Evolutionary conservation across 2,888 invertebrate genomes (phyloP).

Genomic region (Drosophila siamana): DNA sequence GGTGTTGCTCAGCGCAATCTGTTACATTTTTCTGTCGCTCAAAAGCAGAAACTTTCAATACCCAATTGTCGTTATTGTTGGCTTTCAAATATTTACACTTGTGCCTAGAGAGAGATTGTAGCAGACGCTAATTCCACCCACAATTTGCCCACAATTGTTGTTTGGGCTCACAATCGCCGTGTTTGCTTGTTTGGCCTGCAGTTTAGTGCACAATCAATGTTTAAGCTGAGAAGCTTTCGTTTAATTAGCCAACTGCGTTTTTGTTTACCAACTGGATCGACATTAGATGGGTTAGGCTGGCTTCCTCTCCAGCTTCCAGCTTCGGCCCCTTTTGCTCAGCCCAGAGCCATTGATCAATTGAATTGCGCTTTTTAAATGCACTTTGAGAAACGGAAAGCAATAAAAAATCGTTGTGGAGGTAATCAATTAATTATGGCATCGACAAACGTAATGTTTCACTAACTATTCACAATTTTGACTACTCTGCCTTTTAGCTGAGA

Average conservation of each 20-base stretch:
- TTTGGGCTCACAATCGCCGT: slow-evolving; percentile 19
- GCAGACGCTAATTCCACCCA: slow-evolving; percentile 61
- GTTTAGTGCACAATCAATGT: slow-evolving; percentile 75
- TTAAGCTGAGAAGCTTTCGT: slow-evolving; percentile 60
- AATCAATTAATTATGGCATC: slow-evolving; percentile 66
- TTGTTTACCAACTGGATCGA: slow-evolving; percentile 41
- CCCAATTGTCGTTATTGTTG: slow-evolving; percentile 54
- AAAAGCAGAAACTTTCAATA: slow-evolving; percentile 20
- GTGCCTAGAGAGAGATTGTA: slow-evolving; percentile 41
- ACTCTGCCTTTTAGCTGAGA: not conserved
- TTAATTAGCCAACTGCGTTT: slow-evolving; percentile 71
- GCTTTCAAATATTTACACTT: slow-evolving; percentile 75
- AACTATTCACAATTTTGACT: not conserved
- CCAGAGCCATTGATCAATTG: slow-evolving; percentile 41
- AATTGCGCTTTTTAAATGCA: slow-evolving; percentile 46
- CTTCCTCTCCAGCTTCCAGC: slow-evolving; percentile 4
- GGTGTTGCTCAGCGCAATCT: slow-evolving; percentile 81
- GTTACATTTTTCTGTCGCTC: slow-evolving; percentile 77
- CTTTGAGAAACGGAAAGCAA: slow-evolving; percentile 42
- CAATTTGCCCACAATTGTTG: slow-evolving; percentile 58
- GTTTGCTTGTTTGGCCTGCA: slow-evolving; percentile 59
- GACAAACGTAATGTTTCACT: slow-evolving; percentile 38
- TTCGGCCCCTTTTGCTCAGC: slow-evolving; percentile 5
- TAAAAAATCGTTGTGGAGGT: slow-evolving; percentile 39
- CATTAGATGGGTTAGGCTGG: slow-evolving; percentile 20